Evolutionary conservation across 2,113 vertebrate species (phyloP), one percentile per base, ranked within the genome.

Genomic region (Labeo rohita): DNA sequence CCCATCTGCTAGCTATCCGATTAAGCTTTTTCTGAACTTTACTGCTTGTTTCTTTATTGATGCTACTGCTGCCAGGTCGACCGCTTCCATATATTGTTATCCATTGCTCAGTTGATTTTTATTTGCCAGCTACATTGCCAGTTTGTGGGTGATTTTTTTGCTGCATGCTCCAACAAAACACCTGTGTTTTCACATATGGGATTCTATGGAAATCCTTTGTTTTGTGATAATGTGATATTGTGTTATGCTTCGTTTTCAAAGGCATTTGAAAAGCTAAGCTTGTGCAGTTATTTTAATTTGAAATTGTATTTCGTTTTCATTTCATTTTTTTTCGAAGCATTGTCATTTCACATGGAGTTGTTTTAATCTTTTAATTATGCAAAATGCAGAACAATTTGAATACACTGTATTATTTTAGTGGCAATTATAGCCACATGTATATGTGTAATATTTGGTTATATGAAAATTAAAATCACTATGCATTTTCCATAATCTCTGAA

Each of bases 91-190:
- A 91, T 93, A 89, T 93, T 94, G 94, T 92, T 88, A 72, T 74
- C 89, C 87, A 89, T 94, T 93, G 95, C 96, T 92, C 93, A 93
- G 90, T 93, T 94, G 93, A 72, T 13, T 56, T 82, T 93, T 94
- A 94, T 96, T 95, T 97, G 96, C 95, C 95, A 96, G 96, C 96
- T 96, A 96, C 95, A 96, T 97, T 96, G 95, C 95, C 94, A 93
- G 91, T 95, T 52, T 49, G 39, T 80, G 94, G 89, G 89, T 89
- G 92, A 91, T 90, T 93, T 93, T 93, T 93, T 93, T 93, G 94
- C 91, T 78, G 92, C 89, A 90, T 93, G 93, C 56, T 79, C 59
- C 65, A 84, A 49, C 93, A 87, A 90, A 91, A 95, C 94, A 94
- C 93, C 91, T 94, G 94, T 91, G 94, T 95, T 94, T 68, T 84